A percentile compares a stretch with the other conserved stretches of the same genome.
Evolutionary conservation across 2,113 vertebrate genomes (phyloP).

Genomic region (Python bivittatus): DNA sequence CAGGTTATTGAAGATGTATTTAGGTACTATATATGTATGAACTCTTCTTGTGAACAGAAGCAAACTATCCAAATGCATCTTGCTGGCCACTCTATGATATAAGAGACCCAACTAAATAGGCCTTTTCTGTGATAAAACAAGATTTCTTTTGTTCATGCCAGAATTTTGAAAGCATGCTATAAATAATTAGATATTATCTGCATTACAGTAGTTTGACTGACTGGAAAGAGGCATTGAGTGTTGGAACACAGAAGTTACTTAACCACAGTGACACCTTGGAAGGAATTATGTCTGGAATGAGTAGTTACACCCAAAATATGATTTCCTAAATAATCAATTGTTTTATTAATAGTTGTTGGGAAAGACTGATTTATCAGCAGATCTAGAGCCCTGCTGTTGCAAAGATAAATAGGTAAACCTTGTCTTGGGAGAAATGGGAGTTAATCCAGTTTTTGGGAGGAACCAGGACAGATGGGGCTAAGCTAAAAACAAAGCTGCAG

Average conservation of each 20-base stretch:
- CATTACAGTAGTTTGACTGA: background rate
- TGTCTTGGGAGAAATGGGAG: background rate
- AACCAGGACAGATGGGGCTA: background rate
- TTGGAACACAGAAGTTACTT: background rate
- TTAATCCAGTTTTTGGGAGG: background rate
- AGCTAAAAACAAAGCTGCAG: background rate
- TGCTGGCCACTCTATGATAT: background rate
- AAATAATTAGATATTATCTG: background rate
- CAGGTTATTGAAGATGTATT: background rate
- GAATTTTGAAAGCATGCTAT: background rate
- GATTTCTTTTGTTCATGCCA: background rate
- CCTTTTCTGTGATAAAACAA: background rate
- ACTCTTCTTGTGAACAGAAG: background rate
- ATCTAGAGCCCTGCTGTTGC: background rate
- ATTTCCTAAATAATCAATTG: background rate
- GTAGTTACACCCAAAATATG: background rate
- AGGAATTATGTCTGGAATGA: background rate
- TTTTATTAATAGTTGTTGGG: background rate
- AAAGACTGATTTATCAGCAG: background rate
- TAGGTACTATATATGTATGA: background rate
- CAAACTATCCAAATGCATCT: background rate
- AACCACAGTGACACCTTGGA: background rate
- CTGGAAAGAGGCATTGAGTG: background rate
- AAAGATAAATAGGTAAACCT: background rate
- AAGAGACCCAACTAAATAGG: background rate